Base-by-base conservation (phyloP, 2,113 vertebrate species). In the Lycaon pictus region DNA sequence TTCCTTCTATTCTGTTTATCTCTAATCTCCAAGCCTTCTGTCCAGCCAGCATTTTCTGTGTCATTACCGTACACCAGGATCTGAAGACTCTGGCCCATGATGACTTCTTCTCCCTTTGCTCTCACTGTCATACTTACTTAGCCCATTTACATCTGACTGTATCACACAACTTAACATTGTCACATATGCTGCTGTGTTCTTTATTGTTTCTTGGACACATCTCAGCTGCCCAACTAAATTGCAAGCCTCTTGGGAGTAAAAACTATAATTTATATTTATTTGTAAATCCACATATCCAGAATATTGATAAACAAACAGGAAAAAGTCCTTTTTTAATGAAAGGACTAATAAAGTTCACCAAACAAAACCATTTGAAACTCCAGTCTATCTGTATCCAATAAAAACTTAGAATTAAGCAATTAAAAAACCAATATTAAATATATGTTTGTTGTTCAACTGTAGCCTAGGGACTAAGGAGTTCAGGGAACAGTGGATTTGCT, bases 291-390 rank as follows among this genome's bases (percentile, higher is more conserved):
- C 27, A 80, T 80, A 83, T 60, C 43, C 53, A 16, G 74, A 55
- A 82, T 77, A 80, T 13, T 93, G 63, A 95, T 63, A 97, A 69
- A 58, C 51, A 87, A 96, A 90, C 8, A 83, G 65, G 35, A 95
- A 86, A 86, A 90, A 74, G 67, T 88, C 4, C 35, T 65, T 96
- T 97, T 88, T 60, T 4, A 95, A 80, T 76, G 35, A 95, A 84
- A 32, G 67, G 25, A 95, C 55, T 95, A 58, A 88, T 84, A 92
- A 87, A 84, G 23, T 79, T 93, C 86, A 95, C 58, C 51, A 88
- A 96, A 95, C 8, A 91, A 88, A 93, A 95, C 37, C 88, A 27
- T 69, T 80, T 58, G 60, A 96, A 85, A 97, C 19, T 62, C 63
- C 63, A 89, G 9, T 62, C 65, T 76, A n/a, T 80, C 48, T 79